Evolutionary conservation across 2,888 invertebrate species (phyloP), one percentile per base, ranked within the genome.

Genomic region (Willowsia nigromaculata): DNA sequence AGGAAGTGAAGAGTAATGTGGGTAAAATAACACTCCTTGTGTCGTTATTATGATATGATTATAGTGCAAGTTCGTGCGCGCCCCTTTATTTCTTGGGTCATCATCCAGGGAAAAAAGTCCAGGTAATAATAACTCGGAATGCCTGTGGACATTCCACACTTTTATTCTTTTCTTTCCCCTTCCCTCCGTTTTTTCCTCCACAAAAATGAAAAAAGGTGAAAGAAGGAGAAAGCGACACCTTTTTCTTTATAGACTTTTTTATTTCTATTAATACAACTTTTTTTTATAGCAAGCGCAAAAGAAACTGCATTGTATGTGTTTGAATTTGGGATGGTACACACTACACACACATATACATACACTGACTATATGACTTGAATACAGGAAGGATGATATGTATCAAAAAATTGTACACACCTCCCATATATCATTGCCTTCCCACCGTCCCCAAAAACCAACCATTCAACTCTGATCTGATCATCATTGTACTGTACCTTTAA

Each of bases 51-150:
- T 0, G 56, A 74, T 76, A 89, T 80, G 83, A 89, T 89, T 89
- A 89, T 80, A 89, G 85, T 85, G 80, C 50, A 89, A 85, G 85
- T 89, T 85, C 85, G 85, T 85, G 80, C 80, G 85, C 65, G 81
- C 85, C 89, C 85, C 85, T 89, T 89, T 85, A 71, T 80, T 89
- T 80, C 85, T 85, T 62, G 40, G 89, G 85, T 89, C 89, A 89
- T 89, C 89, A 89, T 85, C 68, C 22, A 62, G 74, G 37, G 74
- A 56, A 71, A 89, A 84, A 85, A 89, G 68, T 78, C 81, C 78
- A 84, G 88, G 88, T 88, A 88, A 80, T 88, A 88, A 76, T 53
- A 87, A 87, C 74, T 82, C 82, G 78, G 68, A 89, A 85, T 85
- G 80, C 80, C 89, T 53, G 56, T 71, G 78, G 80, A 71, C 89